Evolutionary conservation across 2,888 invertebrate genomes (phyloP), one percentile per base, ranked within the genome.

Genomic region (Scrobipalpa atriplicella): DNA sequence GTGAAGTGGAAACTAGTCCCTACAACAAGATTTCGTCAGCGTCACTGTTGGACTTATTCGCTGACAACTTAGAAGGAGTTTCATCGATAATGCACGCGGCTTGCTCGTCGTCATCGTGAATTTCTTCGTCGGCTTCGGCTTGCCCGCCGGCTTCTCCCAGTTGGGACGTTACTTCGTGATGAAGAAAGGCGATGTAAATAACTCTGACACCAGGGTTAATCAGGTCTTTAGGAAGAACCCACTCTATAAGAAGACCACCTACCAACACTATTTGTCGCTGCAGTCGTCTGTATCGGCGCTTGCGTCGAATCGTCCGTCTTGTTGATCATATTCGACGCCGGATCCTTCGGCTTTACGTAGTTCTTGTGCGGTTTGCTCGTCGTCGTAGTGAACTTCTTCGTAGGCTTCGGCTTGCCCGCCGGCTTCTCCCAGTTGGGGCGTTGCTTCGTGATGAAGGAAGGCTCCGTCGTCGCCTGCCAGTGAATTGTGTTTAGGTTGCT

Each of bases 381-480:
- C 0, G 91, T 93, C 0, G 93, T 93, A 7, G 93, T 90, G 72
- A 93, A 92, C 68, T 96, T 92, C 94, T 96, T 87, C 85, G 96
- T 93, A 68, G 91, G 95, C 83, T 94, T 96, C 60, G 94, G 95
- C 72, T 94, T 93, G 11, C 92, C 87, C 8, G 88, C 90, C 1
- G 94, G 94, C 79, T 94, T 94, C 78, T 95, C 95, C 95, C 95
- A 95, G 74, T 82, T 83, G n/a, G 95, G 95, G 75, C 96, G 94
- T 36, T 95, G 95, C 79, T 95, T 95, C 47, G 97, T 97, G 74
- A 97, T 94, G 85, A 97, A 96, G 70, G 95, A 94, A 3, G 96
- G 95, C 82, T 96, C 96, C 7, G 96, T 96, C 65, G 96, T 96
- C 76, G 94, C 94, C 79, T 96, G 96, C 96, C 96, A 96, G 81